Conservation (phyloP, 2,113 vertebrate species). For the Pedionomus torquatus region DNA sequence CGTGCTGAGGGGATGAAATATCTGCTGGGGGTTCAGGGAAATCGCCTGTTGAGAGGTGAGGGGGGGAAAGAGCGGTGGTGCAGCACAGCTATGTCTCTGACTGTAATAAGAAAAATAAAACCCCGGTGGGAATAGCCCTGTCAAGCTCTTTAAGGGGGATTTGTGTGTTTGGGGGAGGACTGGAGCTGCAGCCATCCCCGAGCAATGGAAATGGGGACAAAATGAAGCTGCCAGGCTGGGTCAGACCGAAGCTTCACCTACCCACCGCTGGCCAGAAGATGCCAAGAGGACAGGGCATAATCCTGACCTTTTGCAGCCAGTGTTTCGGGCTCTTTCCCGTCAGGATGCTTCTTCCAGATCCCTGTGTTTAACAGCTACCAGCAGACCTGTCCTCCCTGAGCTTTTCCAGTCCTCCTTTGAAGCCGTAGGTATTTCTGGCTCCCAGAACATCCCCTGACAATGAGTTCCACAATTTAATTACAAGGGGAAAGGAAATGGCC, state of each 20-base stretch:
- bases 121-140: background rate
- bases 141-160: background rate
- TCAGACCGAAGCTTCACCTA: background rate
- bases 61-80: background rate
- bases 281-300: background rate
- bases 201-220: background rate
- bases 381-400: background rate
- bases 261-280: background rate
- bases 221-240: background rate
- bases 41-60: background rate
- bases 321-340: background rate
- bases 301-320: background rate
- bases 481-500: constrained; percentile 21
- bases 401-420: constrained; percentile 5
- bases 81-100: constrained; percentile 5
- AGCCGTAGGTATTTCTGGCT: constrained; percentile 41
- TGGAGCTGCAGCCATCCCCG: background rate
- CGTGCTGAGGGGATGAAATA: background rate
- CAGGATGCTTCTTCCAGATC: background rate
- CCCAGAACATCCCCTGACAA: constrained; percentile 28
- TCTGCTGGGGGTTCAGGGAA: background rate
- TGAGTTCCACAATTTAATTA: constrained; percentile 44
- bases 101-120: background rate
- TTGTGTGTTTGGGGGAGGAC: background rate
- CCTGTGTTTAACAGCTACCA: background rate